Conservation (phyloP, 1,140 invertebrate genomes). For the Sipha flava region DNA sequence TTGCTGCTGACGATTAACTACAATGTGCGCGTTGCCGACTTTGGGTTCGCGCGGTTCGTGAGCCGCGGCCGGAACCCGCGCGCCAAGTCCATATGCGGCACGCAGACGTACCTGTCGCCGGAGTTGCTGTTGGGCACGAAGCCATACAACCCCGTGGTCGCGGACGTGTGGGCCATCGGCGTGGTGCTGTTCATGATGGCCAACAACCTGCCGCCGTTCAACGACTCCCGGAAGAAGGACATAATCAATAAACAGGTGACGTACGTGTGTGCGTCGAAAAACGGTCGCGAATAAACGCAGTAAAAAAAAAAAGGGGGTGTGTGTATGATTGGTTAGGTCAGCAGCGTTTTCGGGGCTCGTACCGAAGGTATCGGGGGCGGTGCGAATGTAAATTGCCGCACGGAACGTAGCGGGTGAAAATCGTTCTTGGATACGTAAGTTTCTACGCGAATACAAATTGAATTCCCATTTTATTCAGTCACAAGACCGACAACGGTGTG, state of each 20-base stretch:
- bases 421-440: no score
- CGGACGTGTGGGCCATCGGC: conserved; percentile 61
- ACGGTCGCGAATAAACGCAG: not conserved
- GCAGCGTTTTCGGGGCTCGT: no score
- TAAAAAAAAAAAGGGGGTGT: not conserved
- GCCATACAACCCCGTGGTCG: conserved; percentile 47
- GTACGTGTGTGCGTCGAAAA: not conserved
- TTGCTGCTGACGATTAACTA: conserved; percentile 69
- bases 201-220: conserved; percentile 71
- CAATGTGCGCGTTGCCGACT: conserved; percentile 80
- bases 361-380: no score
- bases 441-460: no score
- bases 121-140: conserved; percentile 59
- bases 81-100: conserved; percentile 57
- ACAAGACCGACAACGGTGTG: no score
- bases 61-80: not conserved
- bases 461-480: no score
- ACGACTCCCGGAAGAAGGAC: conserved; percentile 60
- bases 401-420: no score
- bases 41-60: conserved; percentile 60
- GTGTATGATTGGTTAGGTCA: no score
- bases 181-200: conserved; percentile 62
- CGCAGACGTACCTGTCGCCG: conserved; percentile 60
- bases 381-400: no score
- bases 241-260: conserved; percentile 57